These are phyloP conservation scores for Trachurus trachurus DNA, from an alignment of 2,797 vertebrate species.

Conservation along the genomic window DNA sequence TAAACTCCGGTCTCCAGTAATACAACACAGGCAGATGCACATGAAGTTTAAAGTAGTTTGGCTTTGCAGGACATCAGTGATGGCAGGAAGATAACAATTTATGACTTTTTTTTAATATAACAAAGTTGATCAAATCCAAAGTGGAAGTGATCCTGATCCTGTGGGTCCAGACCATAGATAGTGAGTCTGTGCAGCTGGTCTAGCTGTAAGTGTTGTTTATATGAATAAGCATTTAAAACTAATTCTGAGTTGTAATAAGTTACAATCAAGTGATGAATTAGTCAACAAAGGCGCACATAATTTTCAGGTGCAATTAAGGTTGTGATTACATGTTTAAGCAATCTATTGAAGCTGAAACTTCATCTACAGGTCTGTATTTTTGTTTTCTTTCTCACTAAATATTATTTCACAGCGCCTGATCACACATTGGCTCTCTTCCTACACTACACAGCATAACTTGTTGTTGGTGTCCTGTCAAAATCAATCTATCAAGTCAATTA, in stretches of 20 bases:
- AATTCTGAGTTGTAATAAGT: not conserved
- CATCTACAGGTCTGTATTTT: not conserved
- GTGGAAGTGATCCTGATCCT: not conserved
- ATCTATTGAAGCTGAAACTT: not conserved
- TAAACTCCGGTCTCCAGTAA: not conserved
- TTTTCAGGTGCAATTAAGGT: not conserved
- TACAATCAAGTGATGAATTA: not conserved
- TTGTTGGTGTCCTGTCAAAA: too few relatives aligned
- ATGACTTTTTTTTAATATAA: not conserved
- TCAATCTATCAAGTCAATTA: too few relatives aligned
- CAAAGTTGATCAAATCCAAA: too few relatives aligned
- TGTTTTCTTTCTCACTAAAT: not conserved
- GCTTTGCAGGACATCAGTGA: slow-evolving; percentile 7
- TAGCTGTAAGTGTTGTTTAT: not conserved
- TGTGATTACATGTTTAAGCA: not conserved
- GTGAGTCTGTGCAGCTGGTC: not conserved
- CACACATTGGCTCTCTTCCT: not conserved
- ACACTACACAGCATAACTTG: too few relatives aligned
- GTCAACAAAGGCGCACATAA: too few relatives aligned
- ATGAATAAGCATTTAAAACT: not conserved
- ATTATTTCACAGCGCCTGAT: not conserved
- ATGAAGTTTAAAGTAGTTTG: not conserved
- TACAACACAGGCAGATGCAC: not conserved
- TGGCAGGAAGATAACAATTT: slow-evolving; percentile 11
- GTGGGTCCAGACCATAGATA: not conserved